Base-by-base conservation (phyloP, 2,888 invertebrate genomes). In the Ectemnius continuus region DNA sequence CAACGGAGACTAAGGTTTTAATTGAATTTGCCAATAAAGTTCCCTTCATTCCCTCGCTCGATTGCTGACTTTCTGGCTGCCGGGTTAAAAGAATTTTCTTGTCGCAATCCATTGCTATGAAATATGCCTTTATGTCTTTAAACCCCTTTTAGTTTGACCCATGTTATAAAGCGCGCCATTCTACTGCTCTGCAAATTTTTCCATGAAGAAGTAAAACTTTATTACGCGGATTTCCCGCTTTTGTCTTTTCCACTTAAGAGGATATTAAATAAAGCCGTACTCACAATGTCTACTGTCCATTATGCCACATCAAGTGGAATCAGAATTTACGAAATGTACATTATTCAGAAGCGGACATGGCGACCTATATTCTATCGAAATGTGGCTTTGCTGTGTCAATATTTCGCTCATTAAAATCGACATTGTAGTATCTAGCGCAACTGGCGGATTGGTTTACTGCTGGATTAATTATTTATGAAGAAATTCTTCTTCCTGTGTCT, bases 381-480 rank as follows among this genome's bases (percentile, higher is more conserved):
- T 72, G 72, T 65, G 64, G 68, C 61, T 52, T 68, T 61, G 61
- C 60, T 52, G 56, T 79, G 77, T 80, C 85, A 79, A 85, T 87
- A 83, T 73, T 23, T 3, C 79, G 78, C 73, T 84, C 78, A 84
- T 87, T 84, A 86, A 85, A 85, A 80, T 79, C 75, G 67, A 72
- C 69, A 67, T 77, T 65, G 75, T 47, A 52, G 72, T 63, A 61
- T 60, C 48, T 72, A 28, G 72, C 75, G 36, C 48, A 76, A 79
- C 75, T 64, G 73, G 76, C 82, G 83, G 81, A 75, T 81, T 81
- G 67, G 80, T 80, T 77, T 82, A 78, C 75, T 73, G 85, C 84
- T 86, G 23, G 3, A 87, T 88, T 86, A 88, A 85, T 87, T 88
- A 88, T 88, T 88, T 86, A 88, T 88, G 88, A 88, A 85, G 80